These are phyloP conservation scores for Forpus xanthops DNA, from an alignment of 2,797 vertebrate genomes.

Conservation along the genomic window DNA sequence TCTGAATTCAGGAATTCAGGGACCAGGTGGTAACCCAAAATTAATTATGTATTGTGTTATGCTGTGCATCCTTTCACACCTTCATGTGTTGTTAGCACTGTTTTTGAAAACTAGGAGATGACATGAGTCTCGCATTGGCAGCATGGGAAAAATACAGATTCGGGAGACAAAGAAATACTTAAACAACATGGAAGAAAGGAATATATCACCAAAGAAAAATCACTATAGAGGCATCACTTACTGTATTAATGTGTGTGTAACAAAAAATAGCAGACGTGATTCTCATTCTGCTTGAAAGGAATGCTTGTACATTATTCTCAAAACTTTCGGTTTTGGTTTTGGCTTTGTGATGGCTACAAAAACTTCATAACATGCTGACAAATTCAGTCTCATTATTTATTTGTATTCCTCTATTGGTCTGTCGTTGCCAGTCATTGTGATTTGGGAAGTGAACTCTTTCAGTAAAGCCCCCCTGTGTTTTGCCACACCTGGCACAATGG, in stretches of 20 bases:
- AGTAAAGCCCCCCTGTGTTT: background rate
- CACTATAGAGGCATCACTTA: background rate
- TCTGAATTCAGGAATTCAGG: background rate
- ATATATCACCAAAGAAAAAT: background rate
- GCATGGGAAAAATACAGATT: background rate
- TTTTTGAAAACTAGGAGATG: background rate
- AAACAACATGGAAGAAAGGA: background rate
- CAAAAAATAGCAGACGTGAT: background rate
- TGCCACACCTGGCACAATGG: background rate
- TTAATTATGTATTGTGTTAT: background rate
- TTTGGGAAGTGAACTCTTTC: background rate
- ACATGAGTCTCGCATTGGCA: background rate
- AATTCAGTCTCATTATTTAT: background rate
- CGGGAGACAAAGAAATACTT: background rate
- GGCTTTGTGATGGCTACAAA: background rate
- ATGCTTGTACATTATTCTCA: background rate
- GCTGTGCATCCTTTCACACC: background rate
- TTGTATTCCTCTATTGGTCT: background rate
- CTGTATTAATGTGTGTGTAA: background rate
- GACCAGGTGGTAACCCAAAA: background rate
- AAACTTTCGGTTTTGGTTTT: background rate
- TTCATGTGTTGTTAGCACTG: background rate
- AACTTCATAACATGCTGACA: background rate
- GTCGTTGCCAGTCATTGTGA: background rate
- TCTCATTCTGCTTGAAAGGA: background rate